Evolutionary conservation across 2,797 vertebrate genomes (phyloP), one percentile per base, ranked within the genome.

Genomic region (Florisuga fusca): DNA sequence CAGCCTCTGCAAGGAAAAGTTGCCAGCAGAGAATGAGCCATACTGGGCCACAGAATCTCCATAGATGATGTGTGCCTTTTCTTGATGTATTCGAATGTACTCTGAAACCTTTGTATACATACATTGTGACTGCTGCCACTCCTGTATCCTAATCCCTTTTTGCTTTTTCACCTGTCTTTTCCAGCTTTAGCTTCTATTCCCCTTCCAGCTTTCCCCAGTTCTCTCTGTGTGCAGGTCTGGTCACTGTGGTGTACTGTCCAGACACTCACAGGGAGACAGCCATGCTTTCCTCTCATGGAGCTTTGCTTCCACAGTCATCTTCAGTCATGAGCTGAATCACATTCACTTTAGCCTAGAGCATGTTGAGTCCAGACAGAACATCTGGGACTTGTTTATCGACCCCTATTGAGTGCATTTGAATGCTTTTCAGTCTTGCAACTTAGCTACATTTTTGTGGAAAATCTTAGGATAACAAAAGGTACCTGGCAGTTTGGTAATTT

Each of bases 341-440:
- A 67, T 89, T 94, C 85, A 50, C 62, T 69, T 82, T 80, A 89
- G 84, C 90, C 90, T 93, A 78, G 71, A 89, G 88, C 87, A 19
- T 18, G 10, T 86, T 90, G 82, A 73, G 69, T 84, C 77, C 94
- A 92, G 84, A 77, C 88, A 84, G 85, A 95, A 87, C 77, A 82
- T 50, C 79, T 54, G 17, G 90, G 51, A 23, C 50, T 82, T 91
- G 45, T 87, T 94, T 86, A 87, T 80, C 67, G 89, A 33, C 78
- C 45, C 55, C n/a, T 62, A 5, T 6, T 69, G 84, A 78, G 48
- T 12, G 5, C 19, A 1, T 68, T 46, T 7, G 54, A 94, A 84
- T 84, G 36, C n/a, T 86, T 74, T 71, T 80, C 64, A 64, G 26
- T 54, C 67, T 57, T 87, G n/a, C 66, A 82, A 61, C 53, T 86